Base-by-base conservation (phyloP, 2,888 invertebrate species). In the Danaus chrysippus region DNA sequence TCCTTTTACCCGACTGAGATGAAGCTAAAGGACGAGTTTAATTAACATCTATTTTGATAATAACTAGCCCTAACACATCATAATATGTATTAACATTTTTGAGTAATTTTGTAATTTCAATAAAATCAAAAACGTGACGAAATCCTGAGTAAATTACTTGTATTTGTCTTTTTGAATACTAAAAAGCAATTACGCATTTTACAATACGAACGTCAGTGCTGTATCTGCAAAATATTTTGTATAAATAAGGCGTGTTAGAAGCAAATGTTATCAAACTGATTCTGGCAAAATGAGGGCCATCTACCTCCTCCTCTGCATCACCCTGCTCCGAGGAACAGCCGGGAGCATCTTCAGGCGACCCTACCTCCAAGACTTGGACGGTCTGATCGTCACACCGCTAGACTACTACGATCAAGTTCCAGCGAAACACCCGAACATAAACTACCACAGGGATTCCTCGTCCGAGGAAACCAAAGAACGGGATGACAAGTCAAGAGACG, bases 261-360 rank as follows among this genome's bases (percentile, higher is more conserved):
- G 10, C 61, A 61, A 66, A 59, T 70, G 66, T 72, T 68, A 71
- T 56, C 68, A 61, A 64, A 81, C 78, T 77, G 70, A 74, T 69
- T 61, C 70, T 71, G 66, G 61, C 82, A 88, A 73, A 70, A 90
- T 90, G 90, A 89, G 84, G 82, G 82, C 83, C 71, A 78, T 76
- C 72, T 78, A 76, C 74, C 70, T 82, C 60, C 70, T 88, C 59
- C 72, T 88, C 74, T 87, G 84, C 77, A 76, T 89, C 60, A 79
- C 81, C 19, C 76, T 90, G 67, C 80, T 80, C 68, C 79, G 78
- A 71, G 74, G 78, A 66, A 74, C 77, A 68, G 73, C 79, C 67
- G 87, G 79, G 72, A 82, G 77, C 73, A 83, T 89, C 78, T 84
- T 89, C 79, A 76, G 80, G 49, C 73, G 74, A 17, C 70, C 70